Conservation (phyloP, 2,888 invertebrate genomes). For the Tortricodes alternella region DNA sequence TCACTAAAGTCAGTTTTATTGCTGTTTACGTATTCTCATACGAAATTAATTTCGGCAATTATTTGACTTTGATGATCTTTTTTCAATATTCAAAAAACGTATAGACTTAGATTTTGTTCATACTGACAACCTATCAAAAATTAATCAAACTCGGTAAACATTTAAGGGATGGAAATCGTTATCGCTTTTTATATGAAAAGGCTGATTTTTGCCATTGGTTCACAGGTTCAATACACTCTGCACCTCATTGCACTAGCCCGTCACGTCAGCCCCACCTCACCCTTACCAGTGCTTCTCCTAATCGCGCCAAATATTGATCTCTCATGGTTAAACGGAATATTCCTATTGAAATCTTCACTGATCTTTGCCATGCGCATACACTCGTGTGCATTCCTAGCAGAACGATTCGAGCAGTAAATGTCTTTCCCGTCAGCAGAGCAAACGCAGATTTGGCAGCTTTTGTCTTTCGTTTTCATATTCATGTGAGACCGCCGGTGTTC, state of each 20-base stretch:
- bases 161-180: too few species aligned
- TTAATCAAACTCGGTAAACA: too few species aligned
- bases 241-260: constrained; percentile 5
- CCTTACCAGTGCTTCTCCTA: constrained; percentile 39
- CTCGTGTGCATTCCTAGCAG: constrained; percentile 64
- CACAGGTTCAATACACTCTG: not conserved
- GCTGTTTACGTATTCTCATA: too few species aligned
- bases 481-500: constrained; percentile 49
- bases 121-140: too few species aligned
- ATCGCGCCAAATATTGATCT: too few species aligned
- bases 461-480: constrained; percentile 47
- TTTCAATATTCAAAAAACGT: too few species aligned
- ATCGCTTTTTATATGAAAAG: too few species aligned
- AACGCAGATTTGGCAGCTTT: constrained; percentile 60
- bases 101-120: too few species aligned
- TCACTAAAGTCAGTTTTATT: too few species aligned
- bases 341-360: constrained; percentile 38
- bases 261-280: too few species aligned
- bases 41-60: too few species aligned
- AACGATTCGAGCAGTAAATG: constrained; percentile 60
- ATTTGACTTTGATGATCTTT: too few species aligned
- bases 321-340: constrained; percentile 52
- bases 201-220: not conserved
- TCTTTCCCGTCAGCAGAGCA: constrained; percentile 61
- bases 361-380: constrained; percentile 52